A percentile compares a stretch with the other conserved stretches of the same genome.
These are phyloP conservation scores for Agrypnus murinus DNA, from an alignment of 2,888 invertebrate genomes.

Conservation along the genomic window DNA sequence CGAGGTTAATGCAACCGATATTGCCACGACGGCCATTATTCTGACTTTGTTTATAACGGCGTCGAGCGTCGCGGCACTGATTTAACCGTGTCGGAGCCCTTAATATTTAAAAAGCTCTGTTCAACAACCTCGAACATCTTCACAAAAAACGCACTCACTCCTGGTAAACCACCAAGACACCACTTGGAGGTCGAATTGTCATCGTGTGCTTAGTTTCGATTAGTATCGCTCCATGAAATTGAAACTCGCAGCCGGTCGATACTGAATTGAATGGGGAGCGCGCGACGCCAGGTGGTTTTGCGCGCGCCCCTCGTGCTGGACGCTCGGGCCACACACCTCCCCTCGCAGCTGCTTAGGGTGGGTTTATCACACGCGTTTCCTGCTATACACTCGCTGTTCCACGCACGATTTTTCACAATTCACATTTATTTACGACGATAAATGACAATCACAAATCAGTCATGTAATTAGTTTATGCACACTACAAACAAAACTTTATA, in stretches of 20 bases:
- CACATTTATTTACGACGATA: conserved; percentile 14
- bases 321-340: conserved; percentile 60
- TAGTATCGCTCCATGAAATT: conserved; percentile 60
- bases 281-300: conserved; percentile 72
- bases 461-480: not conserved
- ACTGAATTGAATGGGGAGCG: conserved; percentile 70
- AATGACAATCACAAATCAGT: not conserved
- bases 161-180: conserved; percentile 46
- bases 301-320: conserved; percentile 69
- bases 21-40: conserved; percentile 56
- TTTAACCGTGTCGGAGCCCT: conserved; percentile 11
- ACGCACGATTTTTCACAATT: conserved; percentile 23
- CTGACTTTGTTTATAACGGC: conserved; percentile 65
- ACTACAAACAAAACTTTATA: conserved; percentile 1
- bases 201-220: conserved; percentile 57
- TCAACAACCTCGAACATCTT: conserved; percentile 34
- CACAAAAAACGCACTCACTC: conserved; percentile 38
- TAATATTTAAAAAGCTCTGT: conserved; percentile 19
- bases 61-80: conserved; percentile 60
- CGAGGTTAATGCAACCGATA: conserved; percentile 51
- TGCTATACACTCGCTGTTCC: conserved; percentile 24
- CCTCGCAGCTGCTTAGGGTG: conserved; percentile 58
- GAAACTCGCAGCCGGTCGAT: conserved; percentile 71
- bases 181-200: conserved; percentile 53
- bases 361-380: conserved; percentile 50